Base-by-base conservation (phyloP, 2,888 invertebrate genomes). In the Nomada ferruginata region DNA sequence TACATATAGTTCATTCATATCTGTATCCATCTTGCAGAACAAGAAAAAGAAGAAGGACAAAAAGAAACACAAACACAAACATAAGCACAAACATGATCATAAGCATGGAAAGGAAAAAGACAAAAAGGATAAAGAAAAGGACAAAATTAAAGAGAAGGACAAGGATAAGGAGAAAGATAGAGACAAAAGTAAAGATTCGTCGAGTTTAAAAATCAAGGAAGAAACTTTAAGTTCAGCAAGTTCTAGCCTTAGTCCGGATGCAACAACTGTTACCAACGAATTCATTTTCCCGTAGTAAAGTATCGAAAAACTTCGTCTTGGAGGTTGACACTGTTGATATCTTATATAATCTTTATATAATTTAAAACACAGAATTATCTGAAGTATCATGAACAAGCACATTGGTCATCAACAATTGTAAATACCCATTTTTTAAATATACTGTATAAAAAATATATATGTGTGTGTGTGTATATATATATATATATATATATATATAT, bases 11-110 rank as follows among this genome's bases (percentile, higher is more conserved):
- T 50, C 29, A 26, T 83, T 15, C 47, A 36, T 42, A 44, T 52
- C 79, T 72, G 29, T 47, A 44, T 50, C 68, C 61, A 81, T 83
- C 70, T 89, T 86, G 2, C 77, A 92, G 91, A 90, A 89, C 90
- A 93, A 96, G 94, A 96, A 96, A 93, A 97, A 97, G 94, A 95
- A 98, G 94, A 98, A 98, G 92, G 98, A 98, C 92, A 98, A 98
- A 92, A 98, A 98, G 91, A 98, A 98, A 91, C 97, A 98, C 92
- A 98, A 97, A 89, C 97, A 97, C 68, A 94, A 95, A 79, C 95
- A 96, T 87, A 95, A 95, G 82, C 95, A 95, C 87, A 92, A 93
- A 82, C 91, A 94, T 85, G 94, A 95, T 69, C 95, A 96, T 91
- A 95, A 96, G 50, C 94, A 94, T 85, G 95, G 87, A 18, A 91